Evolutionary conservation across 92 coral and sea anemone genomes (phyloP).

Genomic region (Paragorgia papillata): DNA sequence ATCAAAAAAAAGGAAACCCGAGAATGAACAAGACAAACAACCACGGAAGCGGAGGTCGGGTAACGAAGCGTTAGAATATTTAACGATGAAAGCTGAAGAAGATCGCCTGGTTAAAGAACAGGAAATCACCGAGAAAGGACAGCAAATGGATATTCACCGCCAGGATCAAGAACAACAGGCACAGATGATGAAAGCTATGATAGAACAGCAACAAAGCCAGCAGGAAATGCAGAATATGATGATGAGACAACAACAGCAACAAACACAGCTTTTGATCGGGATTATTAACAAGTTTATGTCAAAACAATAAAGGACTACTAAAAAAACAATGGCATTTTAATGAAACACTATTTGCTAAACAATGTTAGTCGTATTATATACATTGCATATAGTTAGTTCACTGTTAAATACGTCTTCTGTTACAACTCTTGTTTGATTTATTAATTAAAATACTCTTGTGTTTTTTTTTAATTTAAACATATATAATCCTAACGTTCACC

Average conservation of each 20-base stretch:
- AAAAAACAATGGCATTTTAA: neutral
- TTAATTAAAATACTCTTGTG: slow-evolving; percentile 18
- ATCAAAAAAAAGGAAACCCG: slow-evolving; percentile 7
- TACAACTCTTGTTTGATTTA: neutral
- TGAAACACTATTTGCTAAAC: neutral
- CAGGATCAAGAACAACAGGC: slow-evolving; percentile 25
- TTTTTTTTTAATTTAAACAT: too few species aligned
- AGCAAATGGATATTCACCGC: neutral
- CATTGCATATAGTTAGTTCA: too few species aligned
- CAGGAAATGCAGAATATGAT: neutral
- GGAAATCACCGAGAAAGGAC: neutral
- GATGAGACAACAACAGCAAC: neutral
- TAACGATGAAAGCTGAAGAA: neutral
- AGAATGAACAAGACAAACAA: neutral
- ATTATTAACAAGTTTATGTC: neutral
- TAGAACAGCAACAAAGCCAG: slow-evolving; percentile 22
- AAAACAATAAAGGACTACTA: neutral
- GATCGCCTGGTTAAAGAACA: neutral
- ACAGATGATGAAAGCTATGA: slow-evolving; percentile 29
- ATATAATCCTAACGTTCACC: too few species aligned
- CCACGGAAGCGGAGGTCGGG: neutral
- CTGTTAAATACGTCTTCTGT: neutral
- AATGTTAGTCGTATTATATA: too few species aligned
- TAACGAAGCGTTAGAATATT: neutral
- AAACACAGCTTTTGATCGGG: neutral